Conservation (phyloP, 2,113 vertebrate species). For the Leiothrix lutea region DNA sequence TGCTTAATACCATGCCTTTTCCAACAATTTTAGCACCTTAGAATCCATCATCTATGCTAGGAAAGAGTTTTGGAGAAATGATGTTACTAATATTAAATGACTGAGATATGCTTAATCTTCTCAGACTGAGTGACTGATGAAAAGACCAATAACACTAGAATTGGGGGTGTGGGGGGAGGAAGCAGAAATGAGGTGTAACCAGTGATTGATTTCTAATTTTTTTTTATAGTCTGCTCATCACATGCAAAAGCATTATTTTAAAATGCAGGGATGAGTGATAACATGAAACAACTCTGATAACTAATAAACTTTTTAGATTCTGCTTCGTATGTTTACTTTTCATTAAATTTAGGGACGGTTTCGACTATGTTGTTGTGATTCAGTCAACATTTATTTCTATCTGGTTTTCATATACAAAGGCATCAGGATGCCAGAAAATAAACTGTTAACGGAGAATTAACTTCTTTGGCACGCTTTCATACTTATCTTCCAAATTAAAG, state of each 20-base stretch:
- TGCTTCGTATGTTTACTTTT: slow-evolving; percentile 75
- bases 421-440: slow-evolving; percentile 79
- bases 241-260: slow-evolving; percentile 44
- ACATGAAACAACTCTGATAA: slow-evolving; percentile 36
- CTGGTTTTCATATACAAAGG: slow-evolving; percentile 81
- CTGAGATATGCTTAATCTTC: not conserved
- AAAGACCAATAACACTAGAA: not conserved
- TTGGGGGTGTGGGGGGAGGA: not conserved
- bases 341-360: slow-evolving; percentile 72
- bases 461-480: slow-evolving; percentile 82
- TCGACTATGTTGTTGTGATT: slow-evolving; percentile 60
- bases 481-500: slow-evolving; percentile 85
- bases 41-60: not conserved
- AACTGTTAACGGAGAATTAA: slow-evolving; percentile 86
- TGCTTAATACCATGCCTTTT: not conserved
- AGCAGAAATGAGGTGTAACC: not conserved
- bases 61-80: not conserved
- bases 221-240: not conserved
- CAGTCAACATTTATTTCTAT: slow-evolving; percentile 79
- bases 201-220: not conserved
- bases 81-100: slow-evolving; percentile 8
- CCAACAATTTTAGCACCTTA: not conserved
- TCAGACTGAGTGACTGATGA: not conserved
- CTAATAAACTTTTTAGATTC: slow-evolving; percentile 72
- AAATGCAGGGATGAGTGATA: slow-evolving; percentile 16